These are phyloP conservation scores for Malaclemys terrapin DNA, from an alignment of 2,113 vertebrate genomes.

Conservation along the genomic window DNA sequence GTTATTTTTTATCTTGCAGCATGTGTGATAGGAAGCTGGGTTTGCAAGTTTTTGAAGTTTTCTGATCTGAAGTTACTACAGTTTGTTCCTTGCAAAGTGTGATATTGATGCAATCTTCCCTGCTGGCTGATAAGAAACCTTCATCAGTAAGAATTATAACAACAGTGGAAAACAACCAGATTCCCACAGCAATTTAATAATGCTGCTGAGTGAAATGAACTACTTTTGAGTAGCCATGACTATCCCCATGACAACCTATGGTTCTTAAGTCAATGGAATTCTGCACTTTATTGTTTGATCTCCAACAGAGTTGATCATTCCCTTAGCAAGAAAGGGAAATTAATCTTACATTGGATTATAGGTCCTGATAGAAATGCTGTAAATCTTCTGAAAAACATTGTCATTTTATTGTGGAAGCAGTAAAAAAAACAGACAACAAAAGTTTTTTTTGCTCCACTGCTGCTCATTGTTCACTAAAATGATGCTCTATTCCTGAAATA, in stretches of 20 bases:
- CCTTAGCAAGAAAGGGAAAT: slow-evolving; percentile 17
- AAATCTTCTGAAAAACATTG: not conserved
- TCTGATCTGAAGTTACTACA: not conserved
- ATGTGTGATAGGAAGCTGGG: not conserved
- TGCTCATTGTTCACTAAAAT: not conserved
- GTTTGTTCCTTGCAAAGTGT: not conserved
- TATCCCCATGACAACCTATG: slow-evolving; percentile 48
- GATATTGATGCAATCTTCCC: not conserved
- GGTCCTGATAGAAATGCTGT: not conserved
- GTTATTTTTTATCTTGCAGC: not conserved
- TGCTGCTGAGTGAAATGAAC: slow-evolving; percentile 31
- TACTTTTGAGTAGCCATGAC: not conserved
- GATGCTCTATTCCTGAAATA: not conserved
- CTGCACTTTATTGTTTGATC: slow-evolving; percentile 5
- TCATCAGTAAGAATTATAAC: slow-evolving; percentile 20
- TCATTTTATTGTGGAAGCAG: not conserved
- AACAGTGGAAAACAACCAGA: not conserved
- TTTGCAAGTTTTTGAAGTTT: not conserved
- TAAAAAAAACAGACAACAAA: not conserved
- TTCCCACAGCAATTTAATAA: not conserved
- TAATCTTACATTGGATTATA: not conserved
- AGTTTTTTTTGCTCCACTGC: not conserved
- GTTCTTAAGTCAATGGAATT: slow-evolving; percentile 17
- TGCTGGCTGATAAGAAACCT: not conserved
- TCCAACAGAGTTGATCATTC: not conserved